Evolutionary conservation across 2,797 vertebrate genomes (phyloP).

Genomic region (Pagetopsis macropterus): DNA sequence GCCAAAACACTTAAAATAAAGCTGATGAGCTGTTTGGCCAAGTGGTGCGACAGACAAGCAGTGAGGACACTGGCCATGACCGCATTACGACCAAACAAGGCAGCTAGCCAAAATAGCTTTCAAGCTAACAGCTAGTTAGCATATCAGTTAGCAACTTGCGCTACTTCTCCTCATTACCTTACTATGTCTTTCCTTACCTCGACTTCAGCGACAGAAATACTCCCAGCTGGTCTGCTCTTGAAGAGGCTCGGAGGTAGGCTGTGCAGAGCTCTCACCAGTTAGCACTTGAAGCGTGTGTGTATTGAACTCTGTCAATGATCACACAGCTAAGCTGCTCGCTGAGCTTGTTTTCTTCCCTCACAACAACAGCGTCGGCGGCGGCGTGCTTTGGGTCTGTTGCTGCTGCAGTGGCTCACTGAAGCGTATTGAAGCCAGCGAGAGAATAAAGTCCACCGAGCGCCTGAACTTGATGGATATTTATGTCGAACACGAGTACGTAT

Average conservation of each 20-base stretch:
- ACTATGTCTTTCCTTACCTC: conserved; percentile 61
- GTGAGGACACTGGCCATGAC: conserved; percentile 53
- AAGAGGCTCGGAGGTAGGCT: conserved; percentile 1
- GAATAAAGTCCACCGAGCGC: conserved; percentile 43
- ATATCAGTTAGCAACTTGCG: conserved; percentile 54
- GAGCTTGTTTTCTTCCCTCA: conserved; percentile 75
- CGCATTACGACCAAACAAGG: conserved; percentile 64
- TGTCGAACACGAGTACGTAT: neutral
- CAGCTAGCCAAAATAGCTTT: conserved; percentile 61
- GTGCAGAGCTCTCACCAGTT: conserved; percentile 35
- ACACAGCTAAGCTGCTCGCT: conserved; percentile 74
- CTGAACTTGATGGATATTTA: neutral
- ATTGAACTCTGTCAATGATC: conserved; percentile 85
- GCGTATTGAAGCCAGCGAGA: conserved; percentile 31
- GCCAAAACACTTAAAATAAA: neutral
- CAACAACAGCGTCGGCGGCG: conserved; percentile 58
- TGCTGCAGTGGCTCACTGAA: conserved; percentile 62
- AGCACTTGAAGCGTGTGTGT: conserved; percentile 70
- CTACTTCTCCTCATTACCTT: conserved; percentile 35
- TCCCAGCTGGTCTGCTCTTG: conserved; percentile 25
- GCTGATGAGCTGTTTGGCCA: conserved; percentile 1
- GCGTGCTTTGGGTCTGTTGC: conserved; percentile 67
- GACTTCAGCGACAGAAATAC: conserved; percentile 14
- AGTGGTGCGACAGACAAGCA: conserved; percentile 25
- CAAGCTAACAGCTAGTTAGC: conserved; percentile 70